A percentile compares a stretch with the other conserved stretches of the same genome.
phyloP scores from a whole-genome alignment of 2,888 invertebrate genomes.

The Drosophila percnosoma region DNA sequence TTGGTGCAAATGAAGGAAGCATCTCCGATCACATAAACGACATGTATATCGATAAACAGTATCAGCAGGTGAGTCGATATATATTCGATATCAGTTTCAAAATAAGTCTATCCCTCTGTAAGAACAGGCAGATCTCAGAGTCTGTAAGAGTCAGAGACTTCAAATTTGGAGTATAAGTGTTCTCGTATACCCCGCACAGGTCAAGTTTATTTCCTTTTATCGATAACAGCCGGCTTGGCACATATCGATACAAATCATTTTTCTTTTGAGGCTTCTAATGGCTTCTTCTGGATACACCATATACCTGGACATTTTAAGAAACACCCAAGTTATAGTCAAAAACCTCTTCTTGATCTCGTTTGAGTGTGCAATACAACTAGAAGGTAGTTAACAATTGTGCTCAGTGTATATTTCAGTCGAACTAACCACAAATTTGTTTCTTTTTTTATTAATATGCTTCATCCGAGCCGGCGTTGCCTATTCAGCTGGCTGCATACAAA shows the following conservation, averaged over 20 bases:
- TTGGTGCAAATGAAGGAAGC: neutral
- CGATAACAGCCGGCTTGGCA: neutral
- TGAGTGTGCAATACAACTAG: neutral
- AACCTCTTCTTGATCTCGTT: no score
- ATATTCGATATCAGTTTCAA: neutral
- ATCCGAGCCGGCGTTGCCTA: constrained; percentile 62
- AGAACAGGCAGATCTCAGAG: neutral
- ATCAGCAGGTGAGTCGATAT: neutral
- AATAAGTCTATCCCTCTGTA: accelerated
- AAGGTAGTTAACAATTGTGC: neutral
- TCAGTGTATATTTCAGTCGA: neutral
- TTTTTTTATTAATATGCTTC: neutral
- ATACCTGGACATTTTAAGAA: no score
- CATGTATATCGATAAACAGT: neutral
- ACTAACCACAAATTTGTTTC: neutral
- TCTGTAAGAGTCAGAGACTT: neutral
- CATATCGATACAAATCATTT: neutral
- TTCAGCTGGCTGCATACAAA: constrained; percentile 80
- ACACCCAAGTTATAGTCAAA: no score
- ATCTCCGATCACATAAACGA: neutral
- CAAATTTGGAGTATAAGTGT: neutral
- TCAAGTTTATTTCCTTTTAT: neutral
- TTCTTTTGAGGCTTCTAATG: neutral
- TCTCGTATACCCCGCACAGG: no score
- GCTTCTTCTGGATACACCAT: no score